Base-by-base conservation (phyloP, 2,113 vertebrate genomes). In the Erpornis zantholeuca region DNA sequence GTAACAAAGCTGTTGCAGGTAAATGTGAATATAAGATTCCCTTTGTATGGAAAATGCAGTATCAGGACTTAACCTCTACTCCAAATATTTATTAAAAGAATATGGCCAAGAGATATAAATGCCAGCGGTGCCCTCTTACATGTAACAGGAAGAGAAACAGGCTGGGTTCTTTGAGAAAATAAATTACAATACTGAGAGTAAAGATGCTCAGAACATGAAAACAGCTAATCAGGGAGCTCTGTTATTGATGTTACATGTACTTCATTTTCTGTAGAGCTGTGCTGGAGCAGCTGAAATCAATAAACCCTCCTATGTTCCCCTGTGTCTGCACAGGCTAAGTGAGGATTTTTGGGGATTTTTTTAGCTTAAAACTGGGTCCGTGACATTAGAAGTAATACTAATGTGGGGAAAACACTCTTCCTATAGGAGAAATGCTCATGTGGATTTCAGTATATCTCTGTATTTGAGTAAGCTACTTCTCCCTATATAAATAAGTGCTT, bases 121-220 rank as follows among this genome's bases (percentile, higher is more conserved):
- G 40, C 7, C 31, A 59, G 3, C 4, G 0, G 27, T 72, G 44
- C 17, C 33, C 35, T 64, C 16, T 84, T 6, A 24, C 0, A 0
- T 11, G 22, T 79, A 35, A 35, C 27, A 42, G 59, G 60, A 82
- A 40, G 27, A 86, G 56, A 49, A 66, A n/a, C 4, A 42, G n/a
- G 16, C 3, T n/a, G 36, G 12, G 2, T 10, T 64, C 44, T 84
- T 63, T 38, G 20, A 59, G 72, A 53, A 66, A 53, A 13, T 38
- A n/a, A 78, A 31, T 47, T 15, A 17, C 45, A 60, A 17, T 47
- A 4, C 12, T 60, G 53, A 38, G 42, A 25, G 28, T 73, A 5
- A 54, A 91, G 65, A 66, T 84, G 47, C 15, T 75, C 29, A 90
- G 63, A 52, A 23, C n/a, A 28, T 23, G 44, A 19, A 24, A 31